Evolutionary conservation across 2,888 invertebrate species (phyloP), one percentile per base, ranked within the genome.

Genomic region (Volucella inflata): DNA sequence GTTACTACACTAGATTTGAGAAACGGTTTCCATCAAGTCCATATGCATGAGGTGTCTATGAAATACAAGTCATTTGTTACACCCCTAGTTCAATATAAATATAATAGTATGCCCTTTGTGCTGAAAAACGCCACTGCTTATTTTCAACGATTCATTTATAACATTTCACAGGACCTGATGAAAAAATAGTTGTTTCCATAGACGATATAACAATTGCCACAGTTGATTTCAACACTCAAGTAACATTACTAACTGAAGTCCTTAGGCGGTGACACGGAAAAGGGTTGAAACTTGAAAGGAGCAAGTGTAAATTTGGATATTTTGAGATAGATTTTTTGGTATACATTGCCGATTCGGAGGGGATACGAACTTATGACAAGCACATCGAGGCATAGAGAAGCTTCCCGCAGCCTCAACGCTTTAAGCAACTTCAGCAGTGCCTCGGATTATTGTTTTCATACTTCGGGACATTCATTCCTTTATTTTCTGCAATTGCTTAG

Each of bases 21-120:
- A 17, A 36, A 44, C 17, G 60, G 60, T 8, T 53, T 57, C 44
- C 46, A 70, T 14, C 70, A 70, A 8, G 70, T 53, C 17, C n/a
- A 67, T 14, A 71, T 80, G 46, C 36, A 79, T 11, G 30, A 70
- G 46, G 59, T 72, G 1, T 77, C 68, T 1, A 60, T 77, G 17
- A 76, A 71, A 38, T 77, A 67, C 42, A 82, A 65, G 2, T 72
- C 78, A 0, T 79, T 71, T 59, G 71, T 60, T 1, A 59, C 70
- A 3, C 48, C 70, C 14, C n/a, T 36, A 6, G 57, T 30, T 3
- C 65, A 67, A 8, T 75, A 51, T n/a, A 65, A 65, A 21, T 57
- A 65, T 12, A 3, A 59, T 8, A 30, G n/a, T 9, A 67, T 59
- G 59, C 76, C 59, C 11, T 76, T 67, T 16, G 59, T 68, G 6